Base-by-base conservation (phyloP, 37 sponge, comb jelly and placozoan species). In the Spongilla lacustris region DNA sequence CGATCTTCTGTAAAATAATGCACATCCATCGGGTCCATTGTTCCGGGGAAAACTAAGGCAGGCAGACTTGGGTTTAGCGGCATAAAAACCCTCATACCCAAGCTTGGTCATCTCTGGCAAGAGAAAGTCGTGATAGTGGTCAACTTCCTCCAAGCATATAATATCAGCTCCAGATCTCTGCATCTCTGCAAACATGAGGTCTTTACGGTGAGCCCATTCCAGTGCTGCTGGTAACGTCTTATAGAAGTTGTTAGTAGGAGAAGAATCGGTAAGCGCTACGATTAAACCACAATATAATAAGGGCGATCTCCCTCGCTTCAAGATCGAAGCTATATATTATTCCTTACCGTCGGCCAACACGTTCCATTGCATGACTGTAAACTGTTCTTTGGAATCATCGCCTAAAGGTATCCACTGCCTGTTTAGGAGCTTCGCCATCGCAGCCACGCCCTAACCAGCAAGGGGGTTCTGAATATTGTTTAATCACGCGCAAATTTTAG, bases 1-100 rank as follows among this genome's bases (percentile, higher is more conserved):
- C 9, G 70, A 26, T 22, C 74, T 72, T 25, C 68, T 80, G 36
- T 83, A 94, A 38, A 94, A 94, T 79, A 94, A 33, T 23, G 94
- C 94, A 84, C 94, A 94, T 21, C 94, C 94, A 81, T 91, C 92
- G 21, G 94, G 91, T 28, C 94, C 94, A 82, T 71, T 91, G 67
- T 94, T 94, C 8, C 73, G 71, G 1, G 35, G 30, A n/a, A 67
- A 73, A 1, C 76, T 12, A 23, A 91, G 67, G 58, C 94, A 94
- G 0, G 94, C 91, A 4, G 92, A 91, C 27, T 83, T 66, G 12
- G 36, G 24, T 30, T 94, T 94, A 23, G 85, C 73, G 23, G 83
- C 14, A 75, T 88, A 91, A 4, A 74, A 2, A 0, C 94, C 91
- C n/a, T 76, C 79, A 67, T 71, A 94, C 13, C 91, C 94, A 25